These are phyloP conservation scores for Apistogramma diplotaenia DNA, from an alignment of 2,113 vertebrate species.

Conservation along the genomic window DNA sequence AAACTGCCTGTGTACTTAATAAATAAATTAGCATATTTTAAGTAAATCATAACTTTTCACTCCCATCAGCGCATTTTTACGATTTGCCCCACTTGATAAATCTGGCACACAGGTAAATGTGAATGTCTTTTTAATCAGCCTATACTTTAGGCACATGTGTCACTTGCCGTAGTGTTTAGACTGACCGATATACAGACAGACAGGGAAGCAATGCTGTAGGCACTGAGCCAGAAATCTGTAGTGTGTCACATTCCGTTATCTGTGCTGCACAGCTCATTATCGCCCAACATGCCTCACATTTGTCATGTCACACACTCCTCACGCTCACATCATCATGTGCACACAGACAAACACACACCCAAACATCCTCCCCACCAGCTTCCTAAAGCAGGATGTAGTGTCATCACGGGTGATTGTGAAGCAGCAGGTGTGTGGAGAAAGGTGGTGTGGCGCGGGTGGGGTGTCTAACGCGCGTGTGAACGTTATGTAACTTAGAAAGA, in stretches of 20 bases:
- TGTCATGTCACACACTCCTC: constrained; percentile 48
- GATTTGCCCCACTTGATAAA: not conserved
- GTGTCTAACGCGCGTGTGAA: not conserved
- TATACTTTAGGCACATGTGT: not conserved
- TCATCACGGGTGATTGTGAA: constrained; percentile 19
- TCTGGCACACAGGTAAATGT: not conserved
- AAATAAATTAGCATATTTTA: not conserved
- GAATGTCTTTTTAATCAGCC: not conserved
- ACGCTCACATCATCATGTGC: not conserved
- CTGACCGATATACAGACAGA: not conserved
- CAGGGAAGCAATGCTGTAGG: not conserved
- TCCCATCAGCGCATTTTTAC: not conserved
- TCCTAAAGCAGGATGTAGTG: not conserved
- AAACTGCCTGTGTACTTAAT: too few species aligned
- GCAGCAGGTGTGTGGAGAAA: constrained; percentile 16
- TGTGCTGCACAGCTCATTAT: constrained; percentile 57
- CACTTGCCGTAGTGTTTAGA: not conserved
- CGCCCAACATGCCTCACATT: constrained; percentile 42
- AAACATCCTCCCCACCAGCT: not conserved
- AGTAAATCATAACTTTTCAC: not conserved
- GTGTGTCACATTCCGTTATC: constrained; percentile 40
- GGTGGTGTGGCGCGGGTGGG: too few species aligned
- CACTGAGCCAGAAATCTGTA: constrained; percentile 14
- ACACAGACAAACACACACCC: not conserved
- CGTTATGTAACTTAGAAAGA: not conserved